Evolutionary conservation across 2,797 vertebrate species (phyloP).

Genomic region (Acridotheres tristis): DNA sequence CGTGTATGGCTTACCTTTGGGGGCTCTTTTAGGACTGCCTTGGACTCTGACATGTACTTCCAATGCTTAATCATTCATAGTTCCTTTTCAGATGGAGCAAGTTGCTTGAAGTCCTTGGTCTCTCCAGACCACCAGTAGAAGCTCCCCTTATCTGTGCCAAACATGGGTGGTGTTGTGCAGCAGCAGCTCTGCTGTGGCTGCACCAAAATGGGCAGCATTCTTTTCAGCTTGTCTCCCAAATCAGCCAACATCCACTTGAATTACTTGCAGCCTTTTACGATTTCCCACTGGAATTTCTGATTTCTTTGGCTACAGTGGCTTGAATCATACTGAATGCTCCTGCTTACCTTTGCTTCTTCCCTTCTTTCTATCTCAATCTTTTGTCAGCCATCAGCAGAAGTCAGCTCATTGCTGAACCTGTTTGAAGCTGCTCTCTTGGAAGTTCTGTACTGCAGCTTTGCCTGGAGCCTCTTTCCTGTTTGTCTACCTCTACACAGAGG

Average conservation of each 20-base stretch:
- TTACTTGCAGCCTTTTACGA: neutral
- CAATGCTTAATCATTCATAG: neutral
- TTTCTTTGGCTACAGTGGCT: neutral
- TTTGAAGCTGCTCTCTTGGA: neutral
- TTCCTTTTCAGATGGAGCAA: neutral
- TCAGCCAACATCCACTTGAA: neutral
- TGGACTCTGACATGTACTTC: neutral
- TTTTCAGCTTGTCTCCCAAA: neutral
- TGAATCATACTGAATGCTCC: neutral
- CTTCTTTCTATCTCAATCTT: neutral
- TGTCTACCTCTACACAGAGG: neutral
- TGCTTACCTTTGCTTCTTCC: neutral
- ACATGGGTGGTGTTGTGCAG: neutral
- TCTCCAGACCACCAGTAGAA: neutral
- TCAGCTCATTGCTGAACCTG: neutral
- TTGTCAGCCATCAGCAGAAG: neutral
- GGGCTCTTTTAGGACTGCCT: neutral
- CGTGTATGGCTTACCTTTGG: neutral
- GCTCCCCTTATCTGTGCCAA: neutral
- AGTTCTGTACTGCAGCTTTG: neutral
- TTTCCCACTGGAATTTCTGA: neutral
- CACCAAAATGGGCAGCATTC: neutral
- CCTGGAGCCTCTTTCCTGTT: neutral
- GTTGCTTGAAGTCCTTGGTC: neutral
- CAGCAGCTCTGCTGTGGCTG: neutral